phyloP scores from a whole-genome alignment of 2,797 vertebrate genomes.

The Tokudaia muenninki region DNA sequence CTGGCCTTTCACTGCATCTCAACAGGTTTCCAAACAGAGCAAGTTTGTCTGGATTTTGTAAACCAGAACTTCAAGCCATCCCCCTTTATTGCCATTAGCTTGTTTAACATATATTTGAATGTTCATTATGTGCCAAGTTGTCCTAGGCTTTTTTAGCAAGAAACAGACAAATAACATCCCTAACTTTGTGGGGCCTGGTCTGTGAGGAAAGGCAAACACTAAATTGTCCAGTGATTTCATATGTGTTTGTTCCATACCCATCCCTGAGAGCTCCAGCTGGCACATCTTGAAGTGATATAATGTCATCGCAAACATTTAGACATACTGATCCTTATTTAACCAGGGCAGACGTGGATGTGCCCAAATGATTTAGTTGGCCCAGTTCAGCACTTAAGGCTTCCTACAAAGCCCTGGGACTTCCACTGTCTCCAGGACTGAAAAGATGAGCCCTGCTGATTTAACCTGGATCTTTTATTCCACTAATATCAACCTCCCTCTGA shows the following conservation, averaged over 20 bases:
- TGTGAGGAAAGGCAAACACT: not conserved
- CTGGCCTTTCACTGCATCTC: not conserved
- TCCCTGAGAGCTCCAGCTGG: not conserved
- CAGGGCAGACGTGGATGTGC: not conserved
- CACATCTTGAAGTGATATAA: constrained; percentile 44
- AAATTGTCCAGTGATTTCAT: constrained; percentile 6
- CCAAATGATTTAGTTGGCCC: constrained; percentile 33
- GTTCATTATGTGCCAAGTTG: not conserved
- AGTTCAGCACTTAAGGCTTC: not conserved
- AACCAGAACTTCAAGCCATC: not conserved
- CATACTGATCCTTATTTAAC: not conserved
- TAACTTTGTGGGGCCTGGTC: not conserved
- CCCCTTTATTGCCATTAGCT: not conserved
- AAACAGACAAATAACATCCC: not conserved
- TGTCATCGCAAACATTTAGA: not conserved
- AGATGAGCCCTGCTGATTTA: not conserved
- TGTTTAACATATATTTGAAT: not conserved
- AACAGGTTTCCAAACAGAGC: not conserved
- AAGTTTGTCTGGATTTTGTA: not conserved
- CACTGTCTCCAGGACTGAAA: not conserved
- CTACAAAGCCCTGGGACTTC: not conserved
- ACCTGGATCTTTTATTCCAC: not conserved
- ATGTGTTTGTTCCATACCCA: not conserved
- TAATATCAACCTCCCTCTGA: not conserved
- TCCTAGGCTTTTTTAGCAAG: not conserved